Base-by-base conservation (phyloP, 2,113 vertebrate species). In the Amblyornis subalaris region DNA sequence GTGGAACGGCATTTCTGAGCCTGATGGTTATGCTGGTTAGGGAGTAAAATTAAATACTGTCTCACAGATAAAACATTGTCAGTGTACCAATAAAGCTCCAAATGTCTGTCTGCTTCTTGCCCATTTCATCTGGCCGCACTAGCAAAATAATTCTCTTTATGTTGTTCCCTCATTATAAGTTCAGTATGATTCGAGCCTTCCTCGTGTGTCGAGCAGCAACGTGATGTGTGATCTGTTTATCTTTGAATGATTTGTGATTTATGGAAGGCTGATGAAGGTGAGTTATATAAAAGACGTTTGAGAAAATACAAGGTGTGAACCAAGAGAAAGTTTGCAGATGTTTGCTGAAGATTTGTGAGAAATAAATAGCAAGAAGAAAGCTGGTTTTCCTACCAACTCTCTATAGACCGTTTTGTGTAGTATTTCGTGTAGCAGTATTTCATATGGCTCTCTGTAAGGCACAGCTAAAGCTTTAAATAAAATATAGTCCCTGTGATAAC, bases 21-120 rank as follows among this genome's bases (percentile, higher is more conserved):
- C 47, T 71, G 48, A 29, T 89, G 35, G 45, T 87, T 90, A 64
- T 85, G 53, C 80, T 90, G 62, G 36, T 88, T 90, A 71, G 79
- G 54, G 31, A 95, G 51, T 55, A 28, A 93, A 95, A 91, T 94
- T 66, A 88, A 95, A 85, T 81, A 64, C 38, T 73, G 76, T 45
- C 71, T 93, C 77, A 29, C 26, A 3, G 4, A 89, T 82, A 87
- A 85, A 89, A 45, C 57, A 25, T 26, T 72, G 50, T 47, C 61
- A 78, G n/a, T 7, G 28, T 42, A 85, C 35, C 76, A 70, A 3
- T 85, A 82, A 88, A 94, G 33, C 74, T 79, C 62, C 50, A 69
- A 88, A 91, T 54, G 69, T 53, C 73, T 87, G 40, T 57, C 84
- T 70, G 91, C 47, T 79, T 53, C 67, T 79, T 66, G 58, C 54